A percentile compares a stretch with the other conserved stretches of the same genome.
phyloP scores from a whole-genome alignment of 2,797 vertebrate species.

The Anabacerthia variegaticeps region DNA sequence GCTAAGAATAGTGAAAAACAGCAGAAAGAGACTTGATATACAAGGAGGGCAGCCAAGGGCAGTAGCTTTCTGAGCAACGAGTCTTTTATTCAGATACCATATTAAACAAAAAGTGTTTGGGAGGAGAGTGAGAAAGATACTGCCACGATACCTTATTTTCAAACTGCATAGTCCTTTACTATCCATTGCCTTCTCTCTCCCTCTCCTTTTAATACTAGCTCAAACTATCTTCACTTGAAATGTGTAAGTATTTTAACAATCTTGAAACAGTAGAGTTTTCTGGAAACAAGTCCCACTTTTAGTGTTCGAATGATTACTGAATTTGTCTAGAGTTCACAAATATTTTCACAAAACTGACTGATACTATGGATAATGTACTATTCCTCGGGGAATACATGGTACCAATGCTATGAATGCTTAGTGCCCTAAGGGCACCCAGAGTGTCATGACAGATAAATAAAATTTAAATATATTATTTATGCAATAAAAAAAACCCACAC shows the following conservation, averaged over 20 bases:
- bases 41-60: neutral
- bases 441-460: neutral
- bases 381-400: neutral
- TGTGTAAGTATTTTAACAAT: neutral
- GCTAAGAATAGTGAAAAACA: neutral
- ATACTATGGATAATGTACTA: neutral
- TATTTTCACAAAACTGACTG: neutral
- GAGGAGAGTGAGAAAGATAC: neutral
- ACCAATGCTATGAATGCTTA: neutral
- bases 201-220: neutral
- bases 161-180: neutral
- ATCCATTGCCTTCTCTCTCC: neutral
- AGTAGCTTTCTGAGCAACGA: neutral
- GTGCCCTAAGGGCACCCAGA: neutral
- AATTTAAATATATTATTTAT: constrained; percentile 14
- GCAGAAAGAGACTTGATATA: neutral
- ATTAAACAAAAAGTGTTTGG: neutral
- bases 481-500: neutral
- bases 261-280: neutral
- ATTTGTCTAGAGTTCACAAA: neutral
- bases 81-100: neutral
- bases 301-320: rapidly evolving
- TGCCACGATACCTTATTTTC: neutral
- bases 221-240: neutral
- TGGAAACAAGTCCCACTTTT: neutral